Percentiles rank a stretch among this genome's conserved stretches.
Evolutionary conservation across 1,140 invertebrate species (phyloP).

Genomic region (Drosophila truncata): DNA sequence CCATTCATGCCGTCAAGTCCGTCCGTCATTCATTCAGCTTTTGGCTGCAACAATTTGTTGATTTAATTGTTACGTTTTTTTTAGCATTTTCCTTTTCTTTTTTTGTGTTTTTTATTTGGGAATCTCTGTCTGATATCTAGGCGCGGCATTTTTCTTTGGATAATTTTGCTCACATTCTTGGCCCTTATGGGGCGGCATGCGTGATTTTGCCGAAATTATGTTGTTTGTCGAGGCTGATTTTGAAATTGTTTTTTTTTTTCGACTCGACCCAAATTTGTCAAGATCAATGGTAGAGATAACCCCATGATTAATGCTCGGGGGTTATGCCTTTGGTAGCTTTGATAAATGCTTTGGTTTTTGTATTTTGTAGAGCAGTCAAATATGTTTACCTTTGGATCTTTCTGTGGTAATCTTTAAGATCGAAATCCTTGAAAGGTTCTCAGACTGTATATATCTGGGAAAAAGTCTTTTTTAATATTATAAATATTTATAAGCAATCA

Average conservation of each 20-base stretch:
- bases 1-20: slow-evolving; percentile 61
- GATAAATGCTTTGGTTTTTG: slow-evolving; percentile 30
- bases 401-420: neutral
- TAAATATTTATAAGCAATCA: neutral
- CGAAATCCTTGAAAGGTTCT: slow-evolving; percentile 26
- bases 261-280: slow-evolving; percentile 63
- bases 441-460: neutral
- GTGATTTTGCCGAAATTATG: slow-evolving; percentile 16
- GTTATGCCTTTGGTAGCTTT: slow-evolving; percentile 30
- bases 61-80: slow-evolving; percentile 52
- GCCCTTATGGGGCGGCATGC: slow-evolving; percentile 11
- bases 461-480: neutral
- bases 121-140: slow-evolving; percentile 20
- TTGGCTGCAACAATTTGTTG: slow-evolving; percentile 63
- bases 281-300: slow-evolving; percentile 62
- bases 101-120: slow-evolving; percentile 16
- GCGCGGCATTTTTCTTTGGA: slow-evolving; percentile 39
- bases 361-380: slow-evolving; percentile 11
- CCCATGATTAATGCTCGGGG: slow-evolving; percentile 56
- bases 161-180: slow-evolving; percentile 51
- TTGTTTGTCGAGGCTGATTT: slow-evolving; percentile 26
- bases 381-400: slow-evolving; percentile 16
- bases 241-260: slow-evolving; percentile 21
- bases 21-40: slow-evolving; percentile 62
- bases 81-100: neutral